Base-by-base conservation (phyloP, 2,888 invertebrate species). In the Aleiodes testaceus region DNA sequence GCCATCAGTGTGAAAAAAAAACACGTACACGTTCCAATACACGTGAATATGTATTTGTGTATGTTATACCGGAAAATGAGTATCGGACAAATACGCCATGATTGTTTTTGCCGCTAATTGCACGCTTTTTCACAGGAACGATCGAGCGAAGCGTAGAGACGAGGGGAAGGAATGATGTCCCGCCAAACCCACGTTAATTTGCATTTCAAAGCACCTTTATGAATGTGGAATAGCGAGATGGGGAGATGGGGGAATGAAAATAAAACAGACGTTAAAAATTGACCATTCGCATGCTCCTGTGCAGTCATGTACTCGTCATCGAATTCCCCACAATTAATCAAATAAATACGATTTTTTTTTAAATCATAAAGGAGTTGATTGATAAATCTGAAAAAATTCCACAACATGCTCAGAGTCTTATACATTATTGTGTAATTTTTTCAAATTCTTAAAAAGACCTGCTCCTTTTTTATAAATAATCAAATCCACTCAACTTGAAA, bases 21-120 rank as follows among this genome's bases (percentile, higher is more conserved):
- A 18, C 22, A 59, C 61, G 50, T 14, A 22, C 67, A 42, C 50
- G 36, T 55, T 36, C 1, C 36, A 36, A 5, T 59, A 36, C 36
- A 59, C 36, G 12, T 14, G 26, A 16, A n/a, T 3, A 59, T 36
- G 14, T 14, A 1, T 36, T 12, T 61, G 9, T 44, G 18, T 61
- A 45, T 5, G 69, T 20, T 61, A 72, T 77, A 79, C 77, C 77
- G 76, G 79, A 80, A 84, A 83, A 84, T 83, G 85, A 84, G 83
- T 80, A 80, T 80, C 82, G 80, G 76, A 81, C 83, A 83, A 85
- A 84, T 82, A 84, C 79, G 77, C 26, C 45, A 67, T 55, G 52
- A 67, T 70, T 72, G 73, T 71, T 73, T 73, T 73, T 66, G 66
- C 52, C 72, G 70, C 73, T 77, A 75, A 75, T 77, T 73, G 76